Evolutionary conservation across 2,113 vertebrate species (phyloP).

Genomic region (Chitala chitala): DNA sequence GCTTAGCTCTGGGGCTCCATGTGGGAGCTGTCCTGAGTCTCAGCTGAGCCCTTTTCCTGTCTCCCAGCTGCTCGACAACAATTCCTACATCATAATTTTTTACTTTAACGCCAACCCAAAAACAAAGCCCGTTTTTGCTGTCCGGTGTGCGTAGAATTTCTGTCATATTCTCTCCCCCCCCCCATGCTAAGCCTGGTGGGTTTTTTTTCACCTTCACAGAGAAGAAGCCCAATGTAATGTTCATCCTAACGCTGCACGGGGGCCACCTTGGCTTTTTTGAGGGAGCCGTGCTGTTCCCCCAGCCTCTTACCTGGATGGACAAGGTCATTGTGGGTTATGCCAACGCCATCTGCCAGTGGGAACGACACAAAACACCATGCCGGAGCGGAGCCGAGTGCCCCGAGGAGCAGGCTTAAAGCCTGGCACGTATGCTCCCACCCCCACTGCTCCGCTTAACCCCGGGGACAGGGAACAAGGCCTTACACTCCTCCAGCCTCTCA

Average conservation of each 20-base stretch:
- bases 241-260: constrained; percentile 87
- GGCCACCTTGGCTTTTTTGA: constrained; percentile 98
- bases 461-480: background rate
- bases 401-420: constrained; percentile 51
- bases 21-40: too few relatives aligned
- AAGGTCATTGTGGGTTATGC: constrained; percentile 93
- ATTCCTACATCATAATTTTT: too few relatives aligned
- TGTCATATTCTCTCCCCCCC: too few relatives aligned
- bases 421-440: constrained; percentile 2
- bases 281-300: constrained; percentile 89
- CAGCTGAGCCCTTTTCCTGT: too few relatives aligned
- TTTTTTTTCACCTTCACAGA: constrained; percentile 47
- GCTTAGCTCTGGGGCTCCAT: too few relatives aligned
- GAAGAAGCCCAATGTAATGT: constrained; percentile 91
- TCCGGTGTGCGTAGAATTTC: too few relatives aligned
- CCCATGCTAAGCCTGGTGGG: background rate
- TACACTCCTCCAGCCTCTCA: background rate
- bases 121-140: too few relatives aligned
- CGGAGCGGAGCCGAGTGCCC: constrained; percentile 56
- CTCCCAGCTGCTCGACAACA: too few relatives aligned
- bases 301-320: constrained; percentile 99
- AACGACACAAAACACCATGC: constrained; percentile 86
- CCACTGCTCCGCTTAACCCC: constrained; percentile 27
- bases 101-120: too few relatives aligned
- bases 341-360: constrained; percentile 92